These are phyloP conservation scores for Machimus atricapillus DNA, from an alignment of 2,888 invertebrate species.

Conservation along the genomic window DNA sequence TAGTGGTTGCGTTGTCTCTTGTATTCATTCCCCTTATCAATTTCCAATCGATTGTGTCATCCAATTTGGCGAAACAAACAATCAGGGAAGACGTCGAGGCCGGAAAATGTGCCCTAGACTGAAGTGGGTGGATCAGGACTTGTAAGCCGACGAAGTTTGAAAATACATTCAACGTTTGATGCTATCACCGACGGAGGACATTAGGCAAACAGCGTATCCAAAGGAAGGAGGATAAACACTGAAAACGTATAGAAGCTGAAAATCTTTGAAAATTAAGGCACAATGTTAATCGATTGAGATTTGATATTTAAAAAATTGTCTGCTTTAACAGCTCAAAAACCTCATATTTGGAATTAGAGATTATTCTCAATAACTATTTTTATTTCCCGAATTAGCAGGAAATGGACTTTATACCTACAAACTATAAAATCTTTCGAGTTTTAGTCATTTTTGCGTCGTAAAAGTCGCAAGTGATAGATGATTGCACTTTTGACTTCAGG, in stretches of 20 bases:
- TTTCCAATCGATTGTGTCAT: constrained; percentile 38
- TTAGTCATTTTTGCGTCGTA: neutral
- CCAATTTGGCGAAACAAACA: constrained; percentile 36
- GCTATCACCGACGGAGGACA: constrained; percentile 10
- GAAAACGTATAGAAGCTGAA: neutral
- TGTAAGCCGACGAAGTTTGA: constrained; percentile 14
- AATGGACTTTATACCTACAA: neutral
- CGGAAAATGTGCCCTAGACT: neutral
- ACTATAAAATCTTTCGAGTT: neutral
- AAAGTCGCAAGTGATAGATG: neutral
- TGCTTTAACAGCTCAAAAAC: neutral
- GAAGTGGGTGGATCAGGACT: neutral
- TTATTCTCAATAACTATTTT: neutral
- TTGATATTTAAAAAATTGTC: neutral
- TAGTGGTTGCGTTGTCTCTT: constrained; percentile 1
- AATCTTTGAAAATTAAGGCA: neutral
- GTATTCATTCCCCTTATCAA: constrained; percentile 25
- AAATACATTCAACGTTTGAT: constrained; percentile 31
- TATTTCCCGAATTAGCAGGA: neutral
- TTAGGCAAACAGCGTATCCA: neutral
- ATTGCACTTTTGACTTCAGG: neutral
- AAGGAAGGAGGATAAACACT: neutral
- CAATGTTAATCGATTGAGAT: constrained; percentile 5
- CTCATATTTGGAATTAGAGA: neutral
- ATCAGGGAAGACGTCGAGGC: neutral